Conservation (phyloP, 2,113 vertebrate genomes). For the Halcyon senegalensis region DNA sequence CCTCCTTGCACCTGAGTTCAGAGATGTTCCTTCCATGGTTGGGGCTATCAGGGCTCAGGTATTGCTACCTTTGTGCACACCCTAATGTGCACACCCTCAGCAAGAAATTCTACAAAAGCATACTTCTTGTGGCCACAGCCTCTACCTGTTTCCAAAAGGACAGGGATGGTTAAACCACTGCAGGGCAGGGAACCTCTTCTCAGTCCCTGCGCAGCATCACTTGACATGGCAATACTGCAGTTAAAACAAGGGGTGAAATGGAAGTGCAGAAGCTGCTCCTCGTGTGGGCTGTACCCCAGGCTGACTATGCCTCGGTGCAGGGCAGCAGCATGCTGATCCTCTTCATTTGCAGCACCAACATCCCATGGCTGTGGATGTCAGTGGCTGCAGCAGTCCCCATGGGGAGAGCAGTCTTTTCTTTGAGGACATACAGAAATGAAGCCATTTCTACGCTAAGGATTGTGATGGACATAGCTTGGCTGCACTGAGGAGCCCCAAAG, state of each 20-base stretch:
- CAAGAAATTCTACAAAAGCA: not conserved
- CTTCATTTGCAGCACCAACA: not conserved
- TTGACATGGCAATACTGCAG: not conserved
- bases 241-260: not conserved
- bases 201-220: not conserved
- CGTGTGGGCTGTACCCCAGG: fast-evolving
- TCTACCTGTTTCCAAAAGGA: not conserved
- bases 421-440: not conserved
- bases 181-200: not conserved
- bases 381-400: fast-evolving
- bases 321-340: fast-evolving
- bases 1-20: fast-evolving
- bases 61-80: not conserved
- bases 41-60: fast-evolving
- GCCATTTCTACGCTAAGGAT: not conserved
- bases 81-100: not conserved
- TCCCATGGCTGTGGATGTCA: fast-evolving
- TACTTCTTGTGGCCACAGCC: not conserved
- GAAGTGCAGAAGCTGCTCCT: fast-evolving
- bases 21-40: fast-evolving
- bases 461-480: not conserved
- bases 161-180: not conserved
- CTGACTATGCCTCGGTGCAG: fast-evolving
- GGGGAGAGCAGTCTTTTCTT: too few species aligned
- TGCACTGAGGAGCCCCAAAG: not conserved